Evolutionary conservation across 2,113 vertebrate species (phyloP).

Genomic region (Scytalopus superciliaris): DNA sequence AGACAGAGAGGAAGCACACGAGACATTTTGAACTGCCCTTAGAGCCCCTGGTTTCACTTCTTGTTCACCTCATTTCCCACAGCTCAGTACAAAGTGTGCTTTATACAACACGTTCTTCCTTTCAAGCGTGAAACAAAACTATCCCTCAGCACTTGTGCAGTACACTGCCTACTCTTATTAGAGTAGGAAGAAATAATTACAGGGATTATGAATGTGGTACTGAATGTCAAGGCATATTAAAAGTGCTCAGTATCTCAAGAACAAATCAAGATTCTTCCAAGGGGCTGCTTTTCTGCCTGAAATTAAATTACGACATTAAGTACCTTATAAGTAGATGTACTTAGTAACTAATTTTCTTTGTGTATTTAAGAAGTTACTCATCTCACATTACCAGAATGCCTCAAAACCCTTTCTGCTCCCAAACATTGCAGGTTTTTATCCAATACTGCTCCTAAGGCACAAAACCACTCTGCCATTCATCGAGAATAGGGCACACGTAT

Average conservation of each 20-base stretch:
- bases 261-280: not conserved
- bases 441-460: not conserved
- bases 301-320: not conserved
- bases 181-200: constrained; percentile 39
- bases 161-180: not conserved
- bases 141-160: not conserved
- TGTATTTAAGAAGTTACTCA: not conserved
- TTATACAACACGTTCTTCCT: not conserved
- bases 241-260: not conserved
- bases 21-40: not conserved
- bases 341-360: not conserved
- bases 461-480: not conserved
- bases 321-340: not conserved
- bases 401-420: not conserved
- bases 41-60: not conserved
- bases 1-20: not conserved
- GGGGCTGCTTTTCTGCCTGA: not conserved
- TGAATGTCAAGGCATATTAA: constrained; percentile 8
- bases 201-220: not conserved
- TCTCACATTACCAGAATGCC: not conserved
- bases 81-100: constrained; percentile 18
- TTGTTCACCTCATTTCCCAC: constrained; percentile 1
- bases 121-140: constrained; percentile 8
- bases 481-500: rapidly evolving
- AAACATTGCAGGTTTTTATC: not conserved